Percentiles rank a stretch among this genome's conserved stretches.
Evolutionary conservation across 2,888 invertebrate genomes (phyloP).

Genomic region (Cosmopolites sordidus): DNA sequence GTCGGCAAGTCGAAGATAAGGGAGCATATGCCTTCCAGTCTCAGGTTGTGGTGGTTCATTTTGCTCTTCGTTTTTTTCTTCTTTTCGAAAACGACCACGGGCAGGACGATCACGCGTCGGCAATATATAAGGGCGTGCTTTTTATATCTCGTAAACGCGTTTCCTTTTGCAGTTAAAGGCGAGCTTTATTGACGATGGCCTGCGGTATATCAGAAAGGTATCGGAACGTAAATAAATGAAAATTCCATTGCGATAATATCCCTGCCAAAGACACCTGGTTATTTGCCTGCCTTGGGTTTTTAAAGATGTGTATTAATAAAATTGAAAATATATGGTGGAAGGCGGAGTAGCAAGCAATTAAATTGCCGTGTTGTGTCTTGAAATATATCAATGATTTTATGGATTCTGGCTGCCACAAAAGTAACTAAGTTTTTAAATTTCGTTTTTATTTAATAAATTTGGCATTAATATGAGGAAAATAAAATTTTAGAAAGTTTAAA

Average conservation of each 20-base stretch:
- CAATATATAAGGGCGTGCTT: conserved; percentile 9
- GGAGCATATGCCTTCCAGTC: conserved; percentile 4
- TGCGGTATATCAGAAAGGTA: conserved; percentile 9
- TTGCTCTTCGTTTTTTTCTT: no score
- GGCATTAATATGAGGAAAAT: no score
- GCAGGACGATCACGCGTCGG: conserved; percentile 7
- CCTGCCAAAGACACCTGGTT: not conserved
- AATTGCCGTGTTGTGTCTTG: no score
- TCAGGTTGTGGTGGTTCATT: no score
- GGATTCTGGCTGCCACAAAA: no score
- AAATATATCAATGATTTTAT: no score
- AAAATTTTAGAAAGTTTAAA: no score
- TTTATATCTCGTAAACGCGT: conserved; percentile 4
- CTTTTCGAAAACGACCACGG: not conserved
- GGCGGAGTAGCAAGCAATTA: no score
- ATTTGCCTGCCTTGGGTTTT: not conserved
- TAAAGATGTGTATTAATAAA: not conserved
- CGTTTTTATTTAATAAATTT: no score
- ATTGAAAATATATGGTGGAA: not conserved
- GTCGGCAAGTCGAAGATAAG: conserved; percentile 11
- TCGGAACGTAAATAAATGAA: conserved; percentile 10
- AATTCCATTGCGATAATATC: not conserved
- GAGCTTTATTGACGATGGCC: conserved; percentile 9
- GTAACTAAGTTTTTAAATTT: no score
- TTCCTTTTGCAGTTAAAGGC: conserved; percentile 3